Percentiles rank a stretch among this genome's conserved stretches.
Conservation (phyloP, 2,113 vertebrate genomes). For the Periophthalmodon schlosseri region DNA sequence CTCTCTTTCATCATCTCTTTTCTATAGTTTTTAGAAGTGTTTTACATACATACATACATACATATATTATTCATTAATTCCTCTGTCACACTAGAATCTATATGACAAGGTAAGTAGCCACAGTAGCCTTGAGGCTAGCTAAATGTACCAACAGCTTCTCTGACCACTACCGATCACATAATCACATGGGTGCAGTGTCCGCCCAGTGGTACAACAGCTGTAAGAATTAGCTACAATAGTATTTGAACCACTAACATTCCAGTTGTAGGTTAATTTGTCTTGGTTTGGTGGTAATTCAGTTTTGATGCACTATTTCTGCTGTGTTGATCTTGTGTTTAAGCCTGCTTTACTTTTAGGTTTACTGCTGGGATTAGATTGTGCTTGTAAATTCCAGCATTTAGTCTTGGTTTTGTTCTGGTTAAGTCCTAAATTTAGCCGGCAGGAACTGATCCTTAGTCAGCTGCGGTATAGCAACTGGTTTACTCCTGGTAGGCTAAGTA, state of each 20-base stretch:
- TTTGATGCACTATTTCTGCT: background rate
- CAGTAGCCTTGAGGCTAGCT: background rate
- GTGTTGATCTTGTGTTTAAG: background rate
- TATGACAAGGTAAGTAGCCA: background rate
- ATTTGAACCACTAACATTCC: background rate
- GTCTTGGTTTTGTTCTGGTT: slow-evolving; percentile 5
- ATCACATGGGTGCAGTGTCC: background rate
- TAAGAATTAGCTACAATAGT: background rate
- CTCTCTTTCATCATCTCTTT: no score
- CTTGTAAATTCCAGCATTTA: slow-evolving; percentile 6
- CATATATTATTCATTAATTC: background rate
- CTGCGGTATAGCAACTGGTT: background rate
- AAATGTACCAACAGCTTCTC: background rate
- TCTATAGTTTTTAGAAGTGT: background rate
- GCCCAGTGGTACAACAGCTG: background rate
- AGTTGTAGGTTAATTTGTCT: background rate
- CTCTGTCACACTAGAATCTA: background rate
- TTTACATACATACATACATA: no score
- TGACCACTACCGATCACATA: background rate
- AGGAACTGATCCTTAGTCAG: background rate
- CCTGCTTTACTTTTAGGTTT: background rate
- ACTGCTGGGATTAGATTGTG: background rate
- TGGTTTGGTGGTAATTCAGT: background rate
- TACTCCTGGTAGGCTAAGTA: background rate
- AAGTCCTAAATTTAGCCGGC: background rate